These are phyloP conservation scores for Chrosomus eos DNA, from an alignment of 2,797 vertebrate genomes.

Conservation along the genomic window DNA sequence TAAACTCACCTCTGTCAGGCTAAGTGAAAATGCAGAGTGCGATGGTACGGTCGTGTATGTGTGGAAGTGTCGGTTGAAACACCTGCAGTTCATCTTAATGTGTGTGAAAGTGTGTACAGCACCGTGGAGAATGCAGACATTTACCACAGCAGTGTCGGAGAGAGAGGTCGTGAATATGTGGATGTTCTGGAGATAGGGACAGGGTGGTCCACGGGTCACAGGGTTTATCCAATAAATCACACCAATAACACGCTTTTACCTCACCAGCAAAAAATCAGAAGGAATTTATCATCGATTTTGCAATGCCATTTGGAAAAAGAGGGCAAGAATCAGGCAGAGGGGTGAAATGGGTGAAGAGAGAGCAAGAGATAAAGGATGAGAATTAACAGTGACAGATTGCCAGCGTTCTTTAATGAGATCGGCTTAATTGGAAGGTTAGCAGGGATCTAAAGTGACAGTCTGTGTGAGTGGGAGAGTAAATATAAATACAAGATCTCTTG, in stretches of 20 bases:
- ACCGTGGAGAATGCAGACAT: slow-evolving; percentile 51
- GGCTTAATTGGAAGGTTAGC: slow-evolving; percentile 60
- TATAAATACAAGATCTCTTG: slow-evolving; percentile 51
- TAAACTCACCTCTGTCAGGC: not conserved
- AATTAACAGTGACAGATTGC: slow-evolving; percentile 55
- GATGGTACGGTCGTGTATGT: not conserved
- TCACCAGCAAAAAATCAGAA: slow-evolving; percentile 3
- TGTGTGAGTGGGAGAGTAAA: slow-evolving; percentile 46
- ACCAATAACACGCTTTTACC: not conserved
- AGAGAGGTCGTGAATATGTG: slow-evolving; percentile 10
- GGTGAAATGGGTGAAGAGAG: slow-evolving; percentile 32
- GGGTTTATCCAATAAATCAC: slow-evolving; percentile 38
- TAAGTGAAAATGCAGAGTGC: slow-evolving; percentile 23
- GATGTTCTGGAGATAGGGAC: slow-evolving; percentile 25
- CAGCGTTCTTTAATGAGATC: slow-evolving; percentile 62
- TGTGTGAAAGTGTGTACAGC: slow-evolving; percentile 56
- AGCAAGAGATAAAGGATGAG: slow-evolving; percentile 6
- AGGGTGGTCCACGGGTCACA: slow-evolving; percentile 37
- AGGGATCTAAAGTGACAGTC: slow-evolving; percentile 43
- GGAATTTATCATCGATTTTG: slow-evolving; percentile 21
- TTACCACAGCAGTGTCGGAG: slow-evolving; percentile 27
- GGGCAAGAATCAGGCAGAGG: slow-evolving; percentile 1
- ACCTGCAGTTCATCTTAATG: slow-evolving; percentile 51
- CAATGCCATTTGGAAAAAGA: not conserved
- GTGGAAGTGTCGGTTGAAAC: slow-evolving; percentile 51